Conservation (phyloP, 2,888 invertebrate genomes). For the Sinotaia quadrata region DNA sequence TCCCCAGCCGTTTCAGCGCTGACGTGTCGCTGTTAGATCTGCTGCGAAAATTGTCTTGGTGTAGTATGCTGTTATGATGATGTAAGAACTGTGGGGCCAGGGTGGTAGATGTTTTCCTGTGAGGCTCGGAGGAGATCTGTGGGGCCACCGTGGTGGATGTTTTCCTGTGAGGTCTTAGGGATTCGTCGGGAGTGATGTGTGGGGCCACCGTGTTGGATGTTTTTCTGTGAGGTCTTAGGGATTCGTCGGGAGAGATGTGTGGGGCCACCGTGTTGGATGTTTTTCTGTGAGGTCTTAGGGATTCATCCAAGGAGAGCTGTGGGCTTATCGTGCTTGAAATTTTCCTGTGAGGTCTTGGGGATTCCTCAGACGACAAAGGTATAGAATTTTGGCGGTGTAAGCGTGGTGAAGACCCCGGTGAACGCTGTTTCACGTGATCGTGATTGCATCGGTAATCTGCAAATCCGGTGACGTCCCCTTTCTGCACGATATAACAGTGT, state of each 20-base stretch:
- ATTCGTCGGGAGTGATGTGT: neutral
- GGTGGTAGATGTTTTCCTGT: neutral
- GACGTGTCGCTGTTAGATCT: conserved; percentile 19
- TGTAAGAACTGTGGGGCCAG: neutral
- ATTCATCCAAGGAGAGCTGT: neutral
- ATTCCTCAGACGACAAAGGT: neutral
- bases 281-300: neutral
- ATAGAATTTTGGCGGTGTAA: neutral
- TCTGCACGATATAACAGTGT: conserved; percentile 25
- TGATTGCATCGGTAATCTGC: conserved; percentile 21
- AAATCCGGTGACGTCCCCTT: conserved; percentile 17
- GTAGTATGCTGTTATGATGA: neutral
- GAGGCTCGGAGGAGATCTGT: neutral
- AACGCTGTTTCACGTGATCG: conserved; percentile 8
- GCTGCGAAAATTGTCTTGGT: conserved; percentile 6
- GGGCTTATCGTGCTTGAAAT: neutral
- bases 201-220: neutral
- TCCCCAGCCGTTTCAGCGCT: neutral
- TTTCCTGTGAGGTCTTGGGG: neutral
- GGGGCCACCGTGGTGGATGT: neutral
- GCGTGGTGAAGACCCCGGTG: neutral
- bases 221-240: neutral
- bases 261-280: neutral
- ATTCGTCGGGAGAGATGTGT: neutral
- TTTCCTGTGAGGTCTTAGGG: neutral